Evolutionary conservation across 2,797 vertebrate genomes (phyloP), one percentile per base, ranked within the genome.

Genomic region (Odontamblyopus lacepedii): DNA sequence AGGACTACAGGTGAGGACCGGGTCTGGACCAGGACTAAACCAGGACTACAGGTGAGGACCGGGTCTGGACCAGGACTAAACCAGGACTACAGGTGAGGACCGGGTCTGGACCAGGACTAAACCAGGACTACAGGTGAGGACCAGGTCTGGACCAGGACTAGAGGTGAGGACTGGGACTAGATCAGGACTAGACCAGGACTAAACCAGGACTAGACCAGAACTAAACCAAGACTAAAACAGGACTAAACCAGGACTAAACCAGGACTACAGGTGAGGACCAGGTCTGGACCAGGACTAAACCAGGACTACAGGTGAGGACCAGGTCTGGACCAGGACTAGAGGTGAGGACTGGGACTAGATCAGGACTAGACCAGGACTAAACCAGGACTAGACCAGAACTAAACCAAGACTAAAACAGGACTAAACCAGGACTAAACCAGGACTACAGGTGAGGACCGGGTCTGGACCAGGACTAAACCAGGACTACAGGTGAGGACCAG

Each of bases 281-380:
- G n/a, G n/a, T n/a, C n/a, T n/a, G n/a, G n/a, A 32, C 59, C 81
- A 67, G 74, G 44, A 32, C 59, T n/a, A 38, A n/a, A 35, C 6
- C n/a, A 23, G n/a, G 26, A 12, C 26, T 59, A 59, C 26, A 11
- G 8, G 26, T 26, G 55, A 57, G n/a, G n/a, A n/a, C n/a, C n/a
- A n/a, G n/a, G 55, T 38, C 35, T 38, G 35, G 18, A 56, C 19
- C n/a, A 5, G 16, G 53, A 9, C n/a, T n/a, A 2, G n/a, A n/a
- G n/a, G n/a, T n/a, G n/a, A n/a, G n/a, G 11, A 9, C n/a, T 9
- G 26, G 50, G 50, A 35, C 32, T 35, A 6, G 6, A 35, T 6
- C 32, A 35, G 32, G 32, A 35, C 32, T 35, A 1, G 4, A 35
- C 5, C 6, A 35, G 32, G 32, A 35, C 32, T 6, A 35, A 6